Percentiles rank a stretch among this genome's conserved stretches.
These are phyloP conservation scores for Trimorus sp. DNA, from an alignment of 2,888 invertebrate genomes.

Conservation along the genomic window DNA sequence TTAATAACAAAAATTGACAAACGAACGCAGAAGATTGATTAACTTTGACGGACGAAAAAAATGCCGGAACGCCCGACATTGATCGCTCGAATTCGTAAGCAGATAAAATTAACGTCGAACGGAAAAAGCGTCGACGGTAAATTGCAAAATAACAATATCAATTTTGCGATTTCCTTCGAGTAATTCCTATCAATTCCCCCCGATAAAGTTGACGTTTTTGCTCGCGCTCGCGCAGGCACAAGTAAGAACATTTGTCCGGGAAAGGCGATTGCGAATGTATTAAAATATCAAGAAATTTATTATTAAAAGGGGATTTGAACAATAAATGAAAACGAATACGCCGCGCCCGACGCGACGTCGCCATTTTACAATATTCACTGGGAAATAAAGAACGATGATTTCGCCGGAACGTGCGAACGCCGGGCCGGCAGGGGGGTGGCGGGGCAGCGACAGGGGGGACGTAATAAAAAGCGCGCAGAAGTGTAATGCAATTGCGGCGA, in stretches of 20 bases:
- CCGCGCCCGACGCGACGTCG: not conserved
- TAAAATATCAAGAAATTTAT: slow-evolving; percentile 3
- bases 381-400: slow-evolving; percentile 25
- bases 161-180: too few relatives aligned
- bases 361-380: slow-evolving; percentile 22
- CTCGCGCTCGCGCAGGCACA: too few relatives aligned
- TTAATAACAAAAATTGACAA: too few relatives aligned
- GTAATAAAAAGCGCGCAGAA: slow-evolving; percentile 37
- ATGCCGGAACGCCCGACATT: too few relatives aligned
- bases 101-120: too few relatives aligned
- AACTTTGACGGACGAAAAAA: too few relatives aligned
- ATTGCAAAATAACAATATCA: too few relatives aligned
- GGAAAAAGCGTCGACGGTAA: too few relatives aligned
- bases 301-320: not conserved
- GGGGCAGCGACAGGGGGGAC: not conserved
- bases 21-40: too few relatives aligned
- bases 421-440: not conserved
- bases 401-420: not conserved
- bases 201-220: too few relatives aligned
- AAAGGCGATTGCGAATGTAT: not conserved
- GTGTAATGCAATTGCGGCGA: slow-evolving; percentile 34
- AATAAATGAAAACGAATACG: slow-evolving; percentile 9
- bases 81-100: too few relatives aligned
- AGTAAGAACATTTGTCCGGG: not conserved
- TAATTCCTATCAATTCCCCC: too few relatives aligned